phyloP scores from a whole-genome alignment of 2,797 vertebrate genomes.

The Lateolabrax maculatus region DNA sequence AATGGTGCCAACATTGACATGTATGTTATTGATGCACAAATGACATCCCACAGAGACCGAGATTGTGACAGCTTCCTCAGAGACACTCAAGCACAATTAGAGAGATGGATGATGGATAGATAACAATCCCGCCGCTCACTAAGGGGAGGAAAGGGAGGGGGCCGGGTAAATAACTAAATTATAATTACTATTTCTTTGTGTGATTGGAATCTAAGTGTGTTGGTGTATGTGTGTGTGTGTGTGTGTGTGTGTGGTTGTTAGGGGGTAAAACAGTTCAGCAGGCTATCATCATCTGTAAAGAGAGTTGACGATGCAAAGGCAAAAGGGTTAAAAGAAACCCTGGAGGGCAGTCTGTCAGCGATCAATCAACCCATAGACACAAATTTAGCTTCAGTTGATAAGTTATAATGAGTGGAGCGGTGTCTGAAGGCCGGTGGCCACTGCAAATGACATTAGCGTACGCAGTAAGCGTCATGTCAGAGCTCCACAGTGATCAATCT shows the following conservation, averaged over 20 bases:
- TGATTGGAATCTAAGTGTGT: conserved; percentile 5
- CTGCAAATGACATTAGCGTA: conserved; percentile 24
- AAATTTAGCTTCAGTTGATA: conserved; percentile 23
- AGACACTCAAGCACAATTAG: conserved; percentile 66
- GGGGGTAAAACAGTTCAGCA: conserved; percentile 26
- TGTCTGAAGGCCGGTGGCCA: conserved; percentile 34
- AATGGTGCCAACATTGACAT: conserved; percentile 43
- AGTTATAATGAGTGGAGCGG: conserved; percentile 13
- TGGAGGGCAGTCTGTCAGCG: not conserved
- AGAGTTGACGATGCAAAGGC: conserved; percentile 16
- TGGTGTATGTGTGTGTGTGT: conserved; percentile 15
- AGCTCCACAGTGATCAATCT: not conserved
- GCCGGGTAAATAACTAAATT: conserved; percentile 41
- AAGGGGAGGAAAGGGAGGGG: not conserved
- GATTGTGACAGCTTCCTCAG: conserved; percentile 64
- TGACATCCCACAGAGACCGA: conserved; percentile 61
- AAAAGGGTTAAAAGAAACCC: not conserved
- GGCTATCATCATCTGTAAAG: conserved; percentile 35
- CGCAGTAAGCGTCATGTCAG: not conserved
- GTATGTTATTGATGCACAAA: conserved; percentile 67
- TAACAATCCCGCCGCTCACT: conserved; percentile 46
- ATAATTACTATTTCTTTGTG: conserved; percentile 55
- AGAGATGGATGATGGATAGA: conserved; percentile 61
- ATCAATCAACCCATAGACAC: conserved; percentile 17
- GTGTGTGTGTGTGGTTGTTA: conserved; percentile 9